Conservation (phyloP, 1,140 invertebrate species). For the Artemia franciscana region DNA sequence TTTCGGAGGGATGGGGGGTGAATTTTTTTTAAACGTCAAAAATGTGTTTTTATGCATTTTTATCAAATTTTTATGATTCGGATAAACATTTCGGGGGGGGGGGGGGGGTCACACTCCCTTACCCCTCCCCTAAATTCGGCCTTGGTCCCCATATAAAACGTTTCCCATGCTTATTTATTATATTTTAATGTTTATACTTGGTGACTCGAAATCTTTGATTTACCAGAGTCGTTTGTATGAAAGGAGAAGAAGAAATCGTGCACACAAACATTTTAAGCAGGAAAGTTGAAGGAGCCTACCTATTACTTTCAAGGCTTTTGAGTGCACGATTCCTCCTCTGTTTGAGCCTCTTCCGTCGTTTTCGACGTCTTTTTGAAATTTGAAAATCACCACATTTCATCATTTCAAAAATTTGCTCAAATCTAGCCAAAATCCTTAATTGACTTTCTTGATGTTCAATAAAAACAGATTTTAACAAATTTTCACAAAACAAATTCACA, state of each 20-base stretch:
- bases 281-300: not conserved
- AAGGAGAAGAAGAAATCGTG: not conserved
- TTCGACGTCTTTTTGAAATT: not conserved
- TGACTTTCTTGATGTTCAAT: not conserved
- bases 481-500: not conserved
- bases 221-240: no score
- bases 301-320: not conserved
- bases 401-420: not conserved
- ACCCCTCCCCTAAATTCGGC: no score
- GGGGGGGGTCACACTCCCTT: no score
- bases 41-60: no score
- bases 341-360: not conserved
- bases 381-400: not conserved
- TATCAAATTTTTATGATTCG: no score
- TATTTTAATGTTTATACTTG: no score
- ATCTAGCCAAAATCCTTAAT: not conserved
- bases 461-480: not conserved
- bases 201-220: no score
- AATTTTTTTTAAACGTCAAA: no score
- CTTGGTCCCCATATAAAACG: no score
- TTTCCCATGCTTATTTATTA: no score
- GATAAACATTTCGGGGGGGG: no score
- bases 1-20: no score
- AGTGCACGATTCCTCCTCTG: not conserved
- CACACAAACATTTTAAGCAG: constrained; percentile 2